Conservation (phyloP, 1,140 invertebrate species). For the Palaemon carinicauda region DNA sequence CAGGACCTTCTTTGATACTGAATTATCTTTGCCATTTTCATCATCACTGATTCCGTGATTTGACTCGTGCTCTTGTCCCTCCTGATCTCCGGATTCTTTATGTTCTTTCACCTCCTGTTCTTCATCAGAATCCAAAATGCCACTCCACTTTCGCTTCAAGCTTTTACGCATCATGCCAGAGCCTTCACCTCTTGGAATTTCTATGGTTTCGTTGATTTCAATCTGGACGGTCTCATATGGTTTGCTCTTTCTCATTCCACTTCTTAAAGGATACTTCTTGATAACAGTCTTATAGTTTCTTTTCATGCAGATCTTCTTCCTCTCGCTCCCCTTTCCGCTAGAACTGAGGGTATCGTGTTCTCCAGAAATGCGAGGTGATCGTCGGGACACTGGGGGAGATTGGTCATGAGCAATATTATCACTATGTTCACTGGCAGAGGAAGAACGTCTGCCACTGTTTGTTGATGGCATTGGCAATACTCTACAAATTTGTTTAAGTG, state of each 20-base stretch:
- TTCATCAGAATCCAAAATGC: conserved; percentile 51
- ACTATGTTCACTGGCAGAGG: conserved; percentile 50
- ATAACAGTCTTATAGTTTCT: conserved; percentile 59
- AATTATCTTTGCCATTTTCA: conserved; percentile 42
- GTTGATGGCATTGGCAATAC: conserved; percentile 57
- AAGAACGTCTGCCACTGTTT: conserved; percentile 48
- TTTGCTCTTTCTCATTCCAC: conserved; percentile 57
- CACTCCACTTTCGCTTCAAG: conserved; percentile 59
- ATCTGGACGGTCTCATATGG: conserved; percentile 59
- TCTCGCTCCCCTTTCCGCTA: neutral
- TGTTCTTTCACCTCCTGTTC: conserved; percentile 25
- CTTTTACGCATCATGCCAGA: conserved; percentile 48
- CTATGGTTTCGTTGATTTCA: conserved; percentile 60
- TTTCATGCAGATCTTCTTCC: conserved; percentile 59
- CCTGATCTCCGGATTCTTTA: conserved; percentile 7
- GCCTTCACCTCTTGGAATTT: conserved; percentile 53
- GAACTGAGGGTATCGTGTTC: conserved; percentile 6
- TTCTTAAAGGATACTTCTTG: conserved; percentile 58
- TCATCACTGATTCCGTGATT: neutral
- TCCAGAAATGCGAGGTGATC: conserved; percentile 14
- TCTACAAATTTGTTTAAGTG: conserved; percentile 57
- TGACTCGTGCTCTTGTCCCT: conserved; percentile 8
- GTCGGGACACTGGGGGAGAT: conserved; percentile 17
- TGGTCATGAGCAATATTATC: conserved; percentile 32
- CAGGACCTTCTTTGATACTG: conserved; percentile 50